Percentiles rank a stretch among this genome's conserved stretches.
Conservation (phyloP, 2,797 vertebrate species). For the Loriculus beryllinus region DNA sequence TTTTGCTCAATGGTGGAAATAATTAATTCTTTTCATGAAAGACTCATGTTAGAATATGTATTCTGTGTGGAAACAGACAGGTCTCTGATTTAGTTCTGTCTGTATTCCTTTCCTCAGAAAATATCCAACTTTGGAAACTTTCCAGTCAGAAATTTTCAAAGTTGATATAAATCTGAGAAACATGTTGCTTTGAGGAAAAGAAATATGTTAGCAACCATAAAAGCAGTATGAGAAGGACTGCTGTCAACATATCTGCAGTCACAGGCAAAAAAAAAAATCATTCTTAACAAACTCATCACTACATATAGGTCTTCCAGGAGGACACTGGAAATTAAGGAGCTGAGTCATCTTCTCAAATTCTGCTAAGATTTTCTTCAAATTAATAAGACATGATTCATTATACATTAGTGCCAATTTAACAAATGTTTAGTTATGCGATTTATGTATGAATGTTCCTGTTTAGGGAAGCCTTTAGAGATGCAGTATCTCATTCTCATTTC, state of each 20-base stretch:
- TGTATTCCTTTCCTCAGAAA: not conserved
- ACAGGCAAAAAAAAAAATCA: not conserved
- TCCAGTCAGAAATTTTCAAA: not conserved
- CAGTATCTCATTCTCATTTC: constrained; percentile 36
- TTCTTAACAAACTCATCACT: not conserved
- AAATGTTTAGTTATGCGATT: constrained; percentile 53
- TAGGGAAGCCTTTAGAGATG: constrained; percentile 26
- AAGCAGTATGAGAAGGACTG: not conserved
- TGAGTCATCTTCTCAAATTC: not conserved
- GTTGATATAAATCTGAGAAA: not conserved
- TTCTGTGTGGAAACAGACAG: not conserved
- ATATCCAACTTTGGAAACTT: not conserved
- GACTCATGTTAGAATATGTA: not conserved
- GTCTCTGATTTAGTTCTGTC: not conserved
- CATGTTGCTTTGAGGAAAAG: not conserved
- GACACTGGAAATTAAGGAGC: not conserved
- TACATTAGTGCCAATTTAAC: constrained; percentile 34
- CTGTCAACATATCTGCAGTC: not conserved
- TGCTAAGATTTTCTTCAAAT: constrained; percentile 8
- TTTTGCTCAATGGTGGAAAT: not conserved
- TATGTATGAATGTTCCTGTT: constrained; percentile 49
- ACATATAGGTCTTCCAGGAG: not conserved
- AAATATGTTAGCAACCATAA: not conserved
- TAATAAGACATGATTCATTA: constrained; percentile 7
- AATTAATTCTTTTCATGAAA: not conserved